Conservation (phyloP, 2,113 vertebrate species). For the Setophaga coronata region DNA sequence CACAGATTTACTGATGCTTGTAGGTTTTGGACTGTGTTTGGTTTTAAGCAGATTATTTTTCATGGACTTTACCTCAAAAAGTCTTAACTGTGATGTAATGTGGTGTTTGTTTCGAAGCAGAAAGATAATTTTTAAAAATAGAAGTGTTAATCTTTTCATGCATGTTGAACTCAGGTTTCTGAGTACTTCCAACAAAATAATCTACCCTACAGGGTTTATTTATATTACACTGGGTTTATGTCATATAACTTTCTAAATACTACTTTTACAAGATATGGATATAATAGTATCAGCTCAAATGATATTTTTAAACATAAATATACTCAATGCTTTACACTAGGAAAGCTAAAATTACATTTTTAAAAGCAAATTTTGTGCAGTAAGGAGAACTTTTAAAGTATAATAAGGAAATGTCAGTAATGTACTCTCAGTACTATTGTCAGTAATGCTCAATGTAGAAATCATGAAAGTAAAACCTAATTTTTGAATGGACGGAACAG, state of each 20-base stretch:
- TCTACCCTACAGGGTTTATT: background rate
- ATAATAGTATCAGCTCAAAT: background rate
- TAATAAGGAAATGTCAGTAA: background rate
- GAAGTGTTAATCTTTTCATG: background rate
- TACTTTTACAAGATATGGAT: background rate
- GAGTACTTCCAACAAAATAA: background rate
- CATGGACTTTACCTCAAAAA: background rate
- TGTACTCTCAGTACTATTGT: background rate
- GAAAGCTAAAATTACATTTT: background rate
- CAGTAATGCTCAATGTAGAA: background rate
- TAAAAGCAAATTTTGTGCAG: background rate
- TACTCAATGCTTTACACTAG: background rate
- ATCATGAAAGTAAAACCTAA: background rate
- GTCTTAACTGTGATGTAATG: background rate
- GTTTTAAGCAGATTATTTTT: background rate
- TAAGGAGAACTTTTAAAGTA: background rate
- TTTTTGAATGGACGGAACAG: background rate
- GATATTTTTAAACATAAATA: background rate
- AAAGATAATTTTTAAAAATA: background rate
- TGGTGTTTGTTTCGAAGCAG: background rate
- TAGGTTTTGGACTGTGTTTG: background rate
- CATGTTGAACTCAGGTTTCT: background rate
- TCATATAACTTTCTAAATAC: background rate
- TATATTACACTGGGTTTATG: background rate
- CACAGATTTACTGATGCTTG: background rate